Percentiles rank a stretch among this genome's conserved stretches.
phyloP scores from a whole-genome alignment of 2,888 invertebrate species.

The Spisula subtruncata region DNA sequence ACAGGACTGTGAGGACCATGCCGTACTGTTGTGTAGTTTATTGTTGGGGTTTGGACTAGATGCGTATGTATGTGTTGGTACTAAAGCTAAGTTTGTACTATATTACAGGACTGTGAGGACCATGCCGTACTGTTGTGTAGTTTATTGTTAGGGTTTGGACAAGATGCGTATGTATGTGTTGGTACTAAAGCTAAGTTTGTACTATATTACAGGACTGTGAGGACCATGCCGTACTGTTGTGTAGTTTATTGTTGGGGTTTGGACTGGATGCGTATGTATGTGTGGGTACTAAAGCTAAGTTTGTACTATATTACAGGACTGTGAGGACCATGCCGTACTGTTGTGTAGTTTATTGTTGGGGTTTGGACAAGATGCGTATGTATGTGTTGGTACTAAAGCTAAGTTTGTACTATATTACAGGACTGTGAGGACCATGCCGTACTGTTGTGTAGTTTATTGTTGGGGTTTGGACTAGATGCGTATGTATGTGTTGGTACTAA shows the following conservation, averaged over 20 bases:
- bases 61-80: constrained; percentile 88
- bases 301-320: constrained; percentile 78
- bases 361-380: constrained; percentile 88
- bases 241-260: constrained; percentile 87
- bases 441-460: constrained; percentile 86
- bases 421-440: constrained; percentile 87
- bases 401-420: constrained; percentile 76
- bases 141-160: constrained; percentile 87
- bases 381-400: constrained; percentile 87
- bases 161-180: constrained; percentile 88
- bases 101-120: constrained; percentile 86
- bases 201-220: constrained; percentile 83
- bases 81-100: constrained; percentile 79
- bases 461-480: constrained; percentile 88
- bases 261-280: constrained; percentile 88
- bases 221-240: constrained; percentile 87
- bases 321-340: constrained; percentile 87
- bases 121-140: constrained; percentile 87
- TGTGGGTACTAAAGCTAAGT: constrained; percentile 86
- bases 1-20: constrained; percentile 87
- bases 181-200: constrained; percentile 85
- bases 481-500: constrained; percentile 88
- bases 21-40: constrained; percentile 86
- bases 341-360: constrained; percentile 87
- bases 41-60: constrained; percentile 88